Conservation (phyloP, 2,113 vertebrate genomes). For the Echinops telfairi region DNA sequence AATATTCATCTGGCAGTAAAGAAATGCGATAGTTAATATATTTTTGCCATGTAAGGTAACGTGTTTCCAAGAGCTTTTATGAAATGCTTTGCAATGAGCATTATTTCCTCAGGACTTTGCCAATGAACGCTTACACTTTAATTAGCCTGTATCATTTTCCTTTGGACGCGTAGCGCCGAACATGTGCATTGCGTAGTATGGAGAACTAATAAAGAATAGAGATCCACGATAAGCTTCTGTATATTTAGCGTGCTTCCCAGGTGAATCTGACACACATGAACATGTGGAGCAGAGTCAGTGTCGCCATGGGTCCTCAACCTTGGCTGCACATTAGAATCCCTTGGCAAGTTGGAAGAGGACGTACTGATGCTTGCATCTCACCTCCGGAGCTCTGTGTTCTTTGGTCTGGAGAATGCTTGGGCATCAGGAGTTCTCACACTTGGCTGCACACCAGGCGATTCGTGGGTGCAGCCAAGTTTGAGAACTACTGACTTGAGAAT, state of each 20-base stretch:
- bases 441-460: not conserved
- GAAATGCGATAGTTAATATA: conserved; percentile 2
- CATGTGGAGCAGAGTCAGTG: not conserved
- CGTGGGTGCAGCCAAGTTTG: not conserved
- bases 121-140: conserved; percentile 5
- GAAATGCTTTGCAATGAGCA: not conserved
- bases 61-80: not conserved
- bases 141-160: not conserved
- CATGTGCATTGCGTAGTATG: not conserved
- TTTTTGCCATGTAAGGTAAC: not conserved
- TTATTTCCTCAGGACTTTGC: not conserved
- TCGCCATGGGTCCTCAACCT: not conserved
- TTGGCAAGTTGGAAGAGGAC: not conserved
- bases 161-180: not conserved
- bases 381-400: not conserved
- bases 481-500: not conserved
- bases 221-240: not conserved
- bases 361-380: not conserved
- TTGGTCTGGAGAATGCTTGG: conserved; percentile 20
- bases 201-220: not conserved
- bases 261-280: not conserved
- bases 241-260: not conserved
- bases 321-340: not conserved
- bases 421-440: not conserved
- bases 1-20: not conserved